Percentiles rank a stretch among this genome's conserved stretches.
Conservation (phyloP, 2,113 vertebrate genomes). For the Lepus americanus region DNA sequence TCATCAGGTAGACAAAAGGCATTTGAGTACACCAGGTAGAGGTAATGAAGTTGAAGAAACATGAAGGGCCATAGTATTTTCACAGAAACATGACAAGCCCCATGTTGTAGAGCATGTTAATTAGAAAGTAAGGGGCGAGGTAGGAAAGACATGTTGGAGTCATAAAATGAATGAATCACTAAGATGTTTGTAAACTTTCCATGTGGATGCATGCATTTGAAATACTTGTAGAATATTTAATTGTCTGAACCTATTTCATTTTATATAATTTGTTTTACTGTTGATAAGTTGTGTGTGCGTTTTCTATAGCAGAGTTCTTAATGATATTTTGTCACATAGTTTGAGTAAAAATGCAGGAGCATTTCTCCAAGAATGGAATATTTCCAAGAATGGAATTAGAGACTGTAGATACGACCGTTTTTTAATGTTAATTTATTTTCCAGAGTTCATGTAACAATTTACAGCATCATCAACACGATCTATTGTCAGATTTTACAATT, state of each 20-base stretch:
- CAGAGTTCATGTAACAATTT: not conserved
- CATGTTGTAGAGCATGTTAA: not conserved
- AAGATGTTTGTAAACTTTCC: not conserved
- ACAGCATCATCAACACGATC: not conserved
- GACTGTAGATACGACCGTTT: not conserved
- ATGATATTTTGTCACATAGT: not conserved
- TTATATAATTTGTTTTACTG: not conserved
- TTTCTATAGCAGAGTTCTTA: not conserved
- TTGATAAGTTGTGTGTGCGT: not conserved
- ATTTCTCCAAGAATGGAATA: conserved; percentile 8
- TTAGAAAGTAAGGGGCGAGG: not conserved
- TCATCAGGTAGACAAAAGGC: not conserved
- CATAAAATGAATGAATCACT: not conserved
- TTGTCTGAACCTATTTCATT: not conserved
- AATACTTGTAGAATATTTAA: not conserved
- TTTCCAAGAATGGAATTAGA: not conserved
- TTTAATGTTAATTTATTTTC: not conserved
- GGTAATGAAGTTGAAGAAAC: not conserved
- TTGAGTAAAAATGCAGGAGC: not conserved
- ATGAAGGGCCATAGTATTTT: conserved; percentile 5
- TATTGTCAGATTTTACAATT: not conserved
- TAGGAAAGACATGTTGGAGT: not conserved
- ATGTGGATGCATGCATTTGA: not conserved
- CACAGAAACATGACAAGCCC: not conserved
- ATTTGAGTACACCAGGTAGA: not conserved